A percentile compares a stretch with the other conserved stretches of the same genome.
phyloP scores from a whole-genome alignment of 1,140 invertebrate genomes.

The Drosophila subobscura region DNA sequence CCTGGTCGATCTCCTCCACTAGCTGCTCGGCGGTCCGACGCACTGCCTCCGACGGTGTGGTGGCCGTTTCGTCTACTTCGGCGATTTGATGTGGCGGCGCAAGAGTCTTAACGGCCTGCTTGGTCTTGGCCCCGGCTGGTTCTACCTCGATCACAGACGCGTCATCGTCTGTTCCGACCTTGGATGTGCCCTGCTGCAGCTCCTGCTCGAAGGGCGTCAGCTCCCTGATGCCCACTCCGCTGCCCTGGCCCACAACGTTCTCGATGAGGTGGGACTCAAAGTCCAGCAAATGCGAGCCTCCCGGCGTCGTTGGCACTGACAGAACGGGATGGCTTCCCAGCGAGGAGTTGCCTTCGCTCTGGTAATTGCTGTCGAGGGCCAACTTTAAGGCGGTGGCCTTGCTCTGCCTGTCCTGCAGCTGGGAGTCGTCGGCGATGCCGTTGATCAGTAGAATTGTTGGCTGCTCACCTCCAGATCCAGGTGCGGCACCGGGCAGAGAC shows the following conservation, averaged over 20 bases:
- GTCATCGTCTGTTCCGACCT: conserved; percentile 58
- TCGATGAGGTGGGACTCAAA: conserved; percentile 82
- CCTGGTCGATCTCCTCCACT: conserved; percentile 69
- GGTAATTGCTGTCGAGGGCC: conserved; percentile 50
- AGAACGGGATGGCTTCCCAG: neutral
- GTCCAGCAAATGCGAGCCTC: conserved; percentile 71
- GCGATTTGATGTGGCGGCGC: conserved; percentile 65
- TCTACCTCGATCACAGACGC: conserved; percentile 76
- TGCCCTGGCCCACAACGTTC: conserved; percentile 55
- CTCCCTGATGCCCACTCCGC: conserved; percentile 77
- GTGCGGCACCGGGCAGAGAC: conserved; percentile 82
- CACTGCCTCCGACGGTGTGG: conserved; percentile 43
- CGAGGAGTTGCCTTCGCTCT: conserved; percentile 21
- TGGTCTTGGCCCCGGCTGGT: conserved; percentile 66
- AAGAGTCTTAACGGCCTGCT: conserved; percentile 60
- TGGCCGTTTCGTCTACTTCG: conserved; percentile 66
- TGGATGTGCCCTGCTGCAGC: conserved; percentile 68
- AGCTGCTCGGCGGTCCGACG: conserved; percentile 70
- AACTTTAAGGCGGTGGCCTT: conserved; percentile 51
- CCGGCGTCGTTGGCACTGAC: conserved; percentile 53
- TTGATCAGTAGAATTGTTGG: conserved; percentile 81
- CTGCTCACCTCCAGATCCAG: conserved; percentile 63
- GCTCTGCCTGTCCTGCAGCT: conserved; percentile 40
- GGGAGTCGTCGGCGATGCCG: conserved; percentile 62
- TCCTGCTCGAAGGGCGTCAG: conserved; percentile 74